Conservation (phyloP, 35 echinoderm and acorn worm species). For the Acanthaster planci region DNA sequence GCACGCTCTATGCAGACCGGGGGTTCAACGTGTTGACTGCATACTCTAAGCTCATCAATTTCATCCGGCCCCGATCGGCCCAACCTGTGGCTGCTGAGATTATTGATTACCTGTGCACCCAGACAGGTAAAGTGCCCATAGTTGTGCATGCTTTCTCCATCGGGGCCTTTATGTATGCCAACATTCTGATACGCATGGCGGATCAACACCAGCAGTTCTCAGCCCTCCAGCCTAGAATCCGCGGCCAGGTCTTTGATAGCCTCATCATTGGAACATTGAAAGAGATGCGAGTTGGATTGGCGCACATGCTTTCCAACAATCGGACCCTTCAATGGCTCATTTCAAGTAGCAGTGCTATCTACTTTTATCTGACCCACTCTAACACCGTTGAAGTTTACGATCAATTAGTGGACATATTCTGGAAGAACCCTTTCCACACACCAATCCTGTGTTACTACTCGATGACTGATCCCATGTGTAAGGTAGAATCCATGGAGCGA, state of each 20-base stretch:
- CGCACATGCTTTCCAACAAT: constrained; percentile 14
- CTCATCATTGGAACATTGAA: constrained; percentile 57
- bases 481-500: constrained; percentile 32
- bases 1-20: constrained; percentile 50
- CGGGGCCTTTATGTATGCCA: constrained; percentile 62
- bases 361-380: constrained; percentile 49
- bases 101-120: constrained; percentile 4
- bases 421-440: constrained; percentile 44
- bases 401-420: not conserved
- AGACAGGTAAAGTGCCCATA: constrained; percentile 27
- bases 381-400: constrained; percentile 25
- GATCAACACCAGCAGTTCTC: constrained; percentile 1
- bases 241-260: constrained; percentile 70
- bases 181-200: not conserved
- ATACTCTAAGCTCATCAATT: constrained; percentile 25
- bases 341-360: not conserved
- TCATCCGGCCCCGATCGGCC: constrained; percentile 56
- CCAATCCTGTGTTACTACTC: constrained; percentile 50
- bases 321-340: constrained; percentile 33
- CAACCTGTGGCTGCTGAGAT: constrained; percentile 45
- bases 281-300: constrained; percentile 44
- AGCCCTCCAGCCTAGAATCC: constrained; percentile 29
- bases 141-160: constrained; percentile 73
- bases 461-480: constrained; percentile 33
- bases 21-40: constrained; percentile 80